A percentile compares a stretch with the other conserved stretches of the same genome.
Conservation (phyloP, 1,140 invertebrate species). For the Trichonephila clavipes region DNA sequence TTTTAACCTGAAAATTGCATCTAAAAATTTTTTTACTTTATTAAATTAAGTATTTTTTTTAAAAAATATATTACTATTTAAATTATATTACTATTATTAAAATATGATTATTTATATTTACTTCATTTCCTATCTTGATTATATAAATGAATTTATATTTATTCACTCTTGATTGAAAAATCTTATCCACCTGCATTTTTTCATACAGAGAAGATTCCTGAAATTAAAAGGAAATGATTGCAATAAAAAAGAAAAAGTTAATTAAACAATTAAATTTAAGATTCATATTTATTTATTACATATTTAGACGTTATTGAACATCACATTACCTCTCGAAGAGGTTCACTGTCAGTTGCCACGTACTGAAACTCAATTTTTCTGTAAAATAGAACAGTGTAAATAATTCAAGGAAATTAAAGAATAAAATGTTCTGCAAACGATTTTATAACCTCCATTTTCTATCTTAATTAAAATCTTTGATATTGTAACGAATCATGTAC, state of each 20-base stretch:
- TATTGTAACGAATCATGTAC: too few relatives aligned
- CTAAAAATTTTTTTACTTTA: too few relatives aligned
- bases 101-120: background rate
- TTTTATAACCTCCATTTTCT: too few relatives aligned
- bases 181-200: constrained; percentile 39
- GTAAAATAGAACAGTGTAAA: background rate
- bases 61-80: too few relatives aligned
- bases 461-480: too few relatives aligned
- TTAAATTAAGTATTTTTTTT: too few relatives aligned
- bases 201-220: constrained; percentile 10
- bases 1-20: too few relatives aligned
- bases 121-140: constrained; percentile 48
- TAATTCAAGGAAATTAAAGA: background rate
- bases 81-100: too few relatives aligned
- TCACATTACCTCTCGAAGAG: constrained; percentile 30
- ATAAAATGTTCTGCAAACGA: background rate
- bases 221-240: background rate
- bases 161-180: constrained; percentile 10
- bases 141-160: too few relatives aligned
- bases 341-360: constrained; percentile 48
- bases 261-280: too few relatives aligned
- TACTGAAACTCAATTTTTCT: constrained; percentile 49
- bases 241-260: background rate
- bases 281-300: too few relatives aligned
- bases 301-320: background rate